Evolutionary conservation across 2,888 invertebrate species (phyloP).

Genomic region (Autographa gamma): DNA sequence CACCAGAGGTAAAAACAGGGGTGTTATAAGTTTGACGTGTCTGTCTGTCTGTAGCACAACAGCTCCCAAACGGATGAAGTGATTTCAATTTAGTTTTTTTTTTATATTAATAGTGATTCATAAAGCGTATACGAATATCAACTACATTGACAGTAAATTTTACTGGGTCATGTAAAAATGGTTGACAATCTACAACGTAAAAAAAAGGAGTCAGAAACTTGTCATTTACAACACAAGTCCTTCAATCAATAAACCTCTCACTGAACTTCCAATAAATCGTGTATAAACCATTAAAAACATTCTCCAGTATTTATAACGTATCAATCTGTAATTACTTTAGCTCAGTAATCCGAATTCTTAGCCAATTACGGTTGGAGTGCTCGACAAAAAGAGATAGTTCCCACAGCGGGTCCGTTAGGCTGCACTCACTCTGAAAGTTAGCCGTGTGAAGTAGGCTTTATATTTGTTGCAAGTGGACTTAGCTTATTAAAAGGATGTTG

Average conservation of each 20-base stretch:
- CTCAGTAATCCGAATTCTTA: slow-evolving; percentile 43
- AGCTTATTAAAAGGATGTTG: neutral
- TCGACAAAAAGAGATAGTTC: slow-evolving; percentile 42
- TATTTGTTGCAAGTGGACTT: slow-evolving; percentile 24
- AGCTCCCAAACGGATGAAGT: too few species aligned
- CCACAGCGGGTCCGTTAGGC: slow-evolving; percentile 38
- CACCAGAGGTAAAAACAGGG: too few species aligned
- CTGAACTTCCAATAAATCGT: slow-evolving; percentile 10
- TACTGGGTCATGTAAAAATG: too few species aligned
- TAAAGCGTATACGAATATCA: too few species aligned
- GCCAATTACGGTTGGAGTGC: slow-evolving; percentile 33
- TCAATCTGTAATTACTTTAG: slow-evolving; percentile 44
- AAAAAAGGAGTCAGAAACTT: too few species aligned
- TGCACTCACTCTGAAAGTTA: slow-evolving; percentile 13
- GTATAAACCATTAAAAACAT: slow-evolving; percentile 14
- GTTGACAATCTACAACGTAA: too few species aligned
- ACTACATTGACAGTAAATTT: too few species aligned
- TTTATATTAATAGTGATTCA: too few species aligned
- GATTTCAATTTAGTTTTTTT: too few species aligned
- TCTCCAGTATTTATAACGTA: slow-evolving; percentile 34
- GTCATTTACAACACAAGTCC: too few species aligned
- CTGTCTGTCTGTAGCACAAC: too few species aligned
- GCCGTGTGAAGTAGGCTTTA: slow-evolving; percentile 57
- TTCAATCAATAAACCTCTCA: neutral
- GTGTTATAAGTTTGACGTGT: too few species aligned